Evolutionary conservation across 2,888 invertebrate genomes (phyloP).

Genomic region (Drosophila anomalipes): DNA sequence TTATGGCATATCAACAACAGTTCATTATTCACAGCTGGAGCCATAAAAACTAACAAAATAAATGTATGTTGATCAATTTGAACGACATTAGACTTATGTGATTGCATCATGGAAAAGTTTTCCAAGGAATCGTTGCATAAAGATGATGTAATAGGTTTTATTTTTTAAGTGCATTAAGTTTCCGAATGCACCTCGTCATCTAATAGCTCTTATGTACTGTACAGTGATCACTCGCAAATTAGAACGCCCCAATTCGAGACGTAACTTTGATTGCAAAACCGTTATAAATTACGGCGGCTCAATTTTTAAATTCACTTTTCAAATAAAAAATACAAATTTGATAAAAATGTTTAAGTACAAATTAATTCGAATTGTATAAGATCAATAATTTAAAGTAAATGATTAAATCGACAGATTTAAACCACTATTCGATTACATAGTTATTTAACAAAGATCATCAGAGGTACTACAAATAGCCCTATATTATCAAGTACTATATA

Average conservation of each 20-base stretch:
- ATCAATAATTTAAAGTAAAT: not conserved
- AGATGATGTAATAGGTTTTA: constrained; percentile 4
- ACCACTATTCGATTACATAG: not conserved
- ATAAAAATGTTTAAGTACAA: not conserved
- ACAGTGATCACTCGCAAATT: not conserved
- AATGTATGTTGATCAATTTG: constrained; percentile 13
- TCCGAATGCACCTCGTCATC: not conserved
- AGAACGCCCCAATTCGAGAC: not conserved
- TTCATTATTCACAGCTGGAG: constrained; percentile 18
- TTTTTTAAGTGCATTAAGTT: not conserved
- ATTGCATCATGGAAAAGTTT: constrained; percentile 10
- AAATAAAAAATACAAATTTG: not conserved
- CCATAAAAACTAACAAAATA: constrained; percentile 17
- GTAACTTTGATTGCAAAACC: not conserved
- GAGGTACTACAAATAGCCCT: not conserved
- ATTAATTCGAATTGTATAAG: not conserved
- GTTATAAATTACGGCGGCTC: not conserved
- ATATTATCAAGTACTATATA: not conserved
- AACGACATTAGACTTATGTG: not conserved
- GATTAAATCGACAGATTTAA: not conserved
- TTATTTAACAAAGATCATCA: not conserved
- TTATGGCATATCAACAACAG: constrained; percentile 33
- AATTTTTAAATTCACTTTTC: not conserved
- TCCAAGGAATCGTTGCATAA: constrained; percentile 5
- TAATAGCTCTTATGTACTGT: not conserved